phyloP scores from a whole-genome alignment of 2,113 vertebrate species.

The Myocastor coypus region DNA sequence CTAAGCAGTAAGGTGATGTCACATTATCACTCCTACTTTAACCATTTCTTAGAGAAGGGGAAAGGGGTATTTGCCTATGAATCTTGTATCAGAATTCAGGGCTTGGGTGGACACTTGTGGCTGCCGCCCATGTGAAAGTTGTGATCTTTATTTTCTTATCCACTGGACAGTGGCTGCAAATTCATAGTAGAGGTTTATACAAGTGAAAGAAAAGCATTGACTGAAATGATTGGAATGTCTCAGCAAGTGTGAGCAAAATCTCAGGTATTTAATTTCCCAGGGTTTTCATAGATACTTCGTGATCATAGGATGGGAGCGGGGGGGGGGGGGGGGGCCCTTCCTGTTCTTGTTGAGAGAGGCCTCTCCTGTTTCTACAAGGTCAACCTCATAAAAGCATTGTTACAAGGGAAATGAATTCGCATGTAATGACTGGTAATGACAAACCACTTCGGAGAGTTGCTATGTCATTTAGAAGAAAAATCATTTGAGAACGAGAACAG shows the following conservation, averaged over 20 bases:
- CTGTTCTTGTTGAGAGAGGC: neutral
- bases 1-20: neutral
- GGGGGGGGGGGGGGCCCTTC: neutral
- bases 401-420: conserved; percentile 14
- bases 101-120: neutral
- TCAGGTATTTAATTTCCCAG: neutral
- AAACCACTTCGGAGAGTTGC: neutral
- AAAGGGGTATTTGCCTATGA: neutral
- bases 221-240: conserved; percentile 45
- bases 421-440: neutral
- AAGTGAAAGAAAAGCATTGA: conserved; percentile 19
- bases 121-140: neutral
- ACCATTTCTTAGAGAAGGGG: neutral
- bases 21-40: neutral
- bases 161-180: conserved; percentile 31
- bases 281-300: neutral
- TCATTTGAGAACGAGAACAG: neutral
- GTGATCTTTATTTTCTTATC: neutral
- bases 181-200: neutral
- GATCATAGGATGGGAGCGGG: neutral
- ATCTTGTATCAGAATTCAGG: neutral
- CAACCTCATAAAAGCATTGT: conserved; percentile 1
- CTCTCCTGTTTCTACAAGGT: neutral
- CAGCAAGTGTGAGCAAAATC: neutral
- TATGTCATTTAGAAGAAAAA: neutral